These are phyloP conservation scores for Diachrysia chrysitis DNA, from an alignment of 2,888 invertebrate species.

Conservation along the genomic window DNA sequence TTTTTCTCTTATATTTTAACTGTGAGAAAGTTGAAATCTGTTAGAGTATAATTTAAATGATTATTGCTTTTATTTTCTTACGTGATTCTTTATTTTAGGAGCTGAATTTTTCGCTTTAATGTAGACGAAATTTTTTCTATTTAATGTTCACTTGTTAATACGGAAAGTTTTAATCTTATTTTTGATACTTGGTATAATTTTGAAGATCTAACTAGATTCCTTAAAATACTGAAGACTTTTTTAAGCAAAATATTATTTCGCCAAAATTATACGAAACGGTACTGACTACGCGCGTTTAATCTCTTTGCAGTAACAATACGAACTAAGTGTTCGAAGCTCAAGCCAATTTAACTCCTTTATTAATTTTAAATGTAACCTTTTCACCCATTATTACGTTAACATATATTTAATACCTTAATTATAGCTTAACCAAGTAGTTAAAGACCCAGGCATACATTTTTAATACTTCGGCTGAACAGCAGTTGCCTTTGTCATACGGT, in stretches of 20 bases:
- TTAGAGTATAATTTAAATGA: conserved; percentile 26
- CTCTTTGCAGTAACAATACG: background rate
- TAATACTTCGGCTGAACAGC: conserved; percentile 14
- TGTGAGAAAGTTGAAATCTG: conserved; percentile 42
- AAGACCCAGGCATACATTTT: conserved; percentile 29
- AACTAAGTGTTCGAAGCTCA: background rate
- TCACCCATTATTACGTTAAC: background rate
- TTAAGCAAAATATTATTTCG: no score
- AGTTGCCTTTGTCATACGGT: conserved; percentile 8
- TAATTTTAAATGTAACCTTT: background rate
- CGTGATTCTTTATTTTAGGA: conserved; percentile 6
- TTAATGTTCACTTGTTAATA: conserved; percentile 4
- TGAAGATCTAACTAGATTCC: background rate
- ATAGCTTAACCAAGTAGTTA: conserved; percentile 7
- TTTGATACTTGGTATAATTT: background rate
- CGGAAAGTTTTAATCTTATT: background rate
- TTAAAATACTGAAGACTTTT: background rate
- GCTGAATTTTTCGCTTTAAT: background rate
- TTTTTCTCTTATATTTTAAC: conserved; percentile 39
- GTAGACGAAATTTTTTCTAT: background rate
- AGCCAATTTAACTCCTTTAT: background rate
- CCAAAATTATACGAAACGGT: no score
- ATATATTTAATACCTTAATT: conserved; percentile 20
- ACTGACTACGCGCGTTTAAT: background rate
- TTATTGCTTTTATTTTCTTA: conserved; percentile 18